Percentiles rank a stretch among this genome's conserved stretches.
These are phyloP conservation scores for Cheirogaleus major DNA, from an alignment of 2,797 vertebrate species.

Conservation along the genomic window DNA sequence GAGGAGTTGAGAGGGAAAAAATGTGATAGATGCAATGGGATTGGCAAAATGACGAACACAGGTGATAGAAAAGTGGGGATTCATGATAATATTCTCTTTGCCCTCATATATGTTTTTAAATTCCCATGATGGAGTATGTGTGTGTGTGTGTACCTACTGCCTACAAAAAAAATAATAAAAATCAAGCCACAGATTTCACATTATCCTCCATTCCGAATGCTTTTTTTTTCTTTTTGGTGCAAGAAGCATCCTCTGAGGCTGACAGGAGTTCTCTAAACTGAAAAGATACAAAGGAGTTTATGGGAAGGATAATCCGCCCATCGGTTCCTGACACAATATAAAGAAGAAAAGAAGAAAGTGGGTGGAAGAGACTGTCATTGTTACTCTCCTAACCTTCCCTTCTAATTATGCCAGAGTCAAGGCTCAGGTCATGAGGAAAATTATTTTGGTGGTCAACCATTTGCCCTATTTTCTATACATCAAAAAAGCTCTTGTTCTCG, in stretches of 20 bases:
- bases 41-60: background rate
- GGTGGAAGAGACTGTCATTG: conserved; percentile 60
- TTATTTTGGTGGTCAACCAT: conserved; percentile 48
- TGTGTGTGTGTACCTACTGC: background rate
- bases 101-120: background rate
- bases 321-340: conserved; percentile 36
- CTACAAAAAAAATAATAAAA: conserved; percentile 11
- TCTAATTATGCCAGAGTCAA: conserved; percentile 65
- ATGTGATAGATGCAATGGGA: background rate
- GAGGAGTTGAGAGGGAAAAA: background rate
- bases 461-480: conserved; percentile 62
- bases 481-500: conserved; percentile 66
- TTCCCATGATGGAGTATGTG: background rate
- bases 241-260: background rate
- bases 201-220: conserved; percentile 8
- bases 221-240: background rate
- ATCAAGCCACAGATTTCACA: conserved; percentile 2
- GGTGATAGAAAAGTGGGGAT: background rate
- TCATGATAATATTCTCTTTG: background rate
- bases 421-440: conserved; percentile 61
- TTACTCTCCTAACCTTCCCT: conserved; percentile 37
- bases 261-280: background rate
- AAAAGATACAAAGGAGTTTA: conserved; percentile 56
- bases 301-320: conserved; percentile 46
- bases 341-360: conserved; percentile 59